phyloP scores from a whole-genome alignment of 1,140 invertebrate genomes.

The Drosophila rhopaloa region DNA sequence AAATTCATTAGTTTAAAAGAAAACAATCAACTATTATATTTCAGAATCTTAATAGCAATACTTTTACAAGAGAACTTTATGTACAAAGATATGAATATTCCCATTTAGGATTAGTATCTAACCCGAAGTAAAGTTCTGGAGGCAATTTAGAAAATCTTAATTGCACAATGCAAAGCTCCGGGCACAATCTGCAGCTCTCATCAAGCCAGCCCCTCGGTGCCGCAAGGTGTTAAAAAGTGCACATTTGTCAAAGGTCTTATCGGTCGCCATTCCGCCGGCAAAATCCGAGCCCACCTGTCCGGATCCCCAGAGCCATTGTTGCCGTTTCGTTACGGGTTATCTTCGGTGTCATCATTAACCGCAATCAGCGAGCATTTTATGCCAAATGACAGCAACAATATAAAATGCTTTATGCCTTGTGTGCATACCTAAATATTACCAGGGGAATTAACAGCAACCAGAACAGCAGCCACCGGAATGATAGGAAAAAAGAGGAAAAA shows the following conservation, averaged over 20 bases:
- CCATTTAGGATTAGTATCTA: not conserved
- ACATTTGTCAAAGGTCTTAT: slow-evolving; percentile 59
- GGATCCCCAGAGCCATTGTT: slow-evolving; percentile 17
- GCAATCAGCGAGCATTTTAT: slow-evolving; percentile 69
- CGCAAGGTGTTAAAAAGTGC: slow-evolving; percentile 55
- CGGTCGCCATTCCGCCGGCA: slow-evolving; percentile 10
- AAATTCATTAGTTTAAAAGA: no score
- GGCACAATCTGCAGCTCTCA: slow-evolving; percentile 22
- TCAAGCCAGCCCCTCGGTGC: slow-evolving; percentile 16
- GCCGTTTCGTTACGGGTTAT: slow-evolving; percentile 43
- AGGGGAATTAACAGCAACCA: slow-evolving; percentile 50
- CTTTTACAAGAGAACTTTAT: no score
- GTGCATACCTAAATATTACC: slow-evolving; percentile 52
- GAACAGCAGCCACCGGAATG: slow-evolving; percentile 19
- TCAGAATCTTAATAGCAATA: no score
- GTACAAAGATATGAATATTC: not conserved
- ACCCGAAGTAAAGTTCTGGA: not conserved
- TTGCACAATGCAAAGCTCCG: slow-evolving; percentile 21
- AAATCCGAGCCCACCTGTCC: slow-evolving; percentile 6
- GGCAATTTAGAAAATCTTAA: slow-evolving; percentile 44
- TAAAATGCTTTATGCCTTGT: slow-evolving; percentile 62
- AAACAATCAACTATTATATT: no score
- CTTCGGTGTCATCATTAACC: slow-evolving; percentile 76
- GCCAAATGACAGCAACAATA: slow-evolving; percentile 70
- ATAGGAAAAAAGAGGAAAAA: slow-evolving; percentile 46